These are phyloP conservation scores for Morone chrysops DNA, from an alignment of 2,113 vertebrate species.

Conservation along the genomic window DNA sequence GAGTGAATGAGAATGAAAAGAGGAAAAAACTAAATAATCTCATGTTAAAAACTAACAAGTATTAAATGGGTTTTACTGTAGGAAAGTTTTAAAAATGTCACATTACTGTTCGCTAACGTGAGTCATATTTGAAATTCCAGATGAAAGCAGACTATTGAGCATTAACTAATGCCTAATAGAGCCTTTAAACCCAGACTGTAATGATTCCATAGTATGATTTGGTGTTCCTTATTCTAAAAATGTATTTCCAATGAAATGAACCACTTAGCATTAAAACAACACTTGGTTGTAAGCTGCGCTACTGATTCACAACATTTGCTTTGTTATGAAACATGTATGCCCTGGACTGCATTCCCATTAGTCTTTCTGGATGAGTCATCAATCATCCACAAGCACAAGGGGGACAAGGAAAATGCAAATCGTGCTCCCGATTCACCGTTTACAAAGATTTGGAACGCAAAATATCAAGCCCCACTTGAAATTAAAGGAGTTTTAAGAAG, in stretches of 20 bases:
- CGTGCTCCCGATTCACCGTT: neutral
- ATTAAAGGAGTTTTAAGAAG: slow-evolving; percentile 10
- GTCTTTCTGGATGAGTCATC: slow-evolving; percentile 59
- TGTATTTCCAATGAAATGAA: neutral
- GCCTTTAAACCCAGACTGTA: neutral
- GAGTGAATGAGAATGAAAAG: neutral
- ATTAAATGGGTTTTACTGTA: neutral
- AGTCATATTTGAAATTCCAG: neutral
- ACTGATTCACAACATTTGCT: slow-evolving; percentile 44
- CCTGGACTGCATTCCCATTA: slow-evolving; percentile 41
- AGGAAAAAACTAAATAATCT: neutral
- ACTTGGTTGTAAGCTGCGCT: neutral
- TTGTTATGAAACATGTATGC: slow-evolving; percentile 61
- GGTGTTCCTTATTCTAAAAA: neutral
- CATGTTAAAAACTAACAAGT: neutral
- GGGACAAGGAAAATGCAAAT: slow-evolving; percentile 30
- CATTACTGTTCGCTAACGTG: neutral
- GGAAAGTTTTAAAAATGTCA: neutral
- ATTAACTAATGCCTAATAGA: neutral
- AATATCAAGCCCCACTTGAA: neutral
- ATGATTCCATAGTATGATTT: neutral
- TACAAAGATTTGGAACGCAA: slow-evolving; percentile 12
- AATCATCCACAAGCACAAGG: slow-evolving; percentile 37
- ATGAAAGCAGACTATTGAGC: neutral
- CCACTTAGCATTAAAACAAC: neutral